Evolutionary conservation across 2,888 invertebrate genomes (phyloP).

Genomic region (Sarcophaga carnaria): DNA sequence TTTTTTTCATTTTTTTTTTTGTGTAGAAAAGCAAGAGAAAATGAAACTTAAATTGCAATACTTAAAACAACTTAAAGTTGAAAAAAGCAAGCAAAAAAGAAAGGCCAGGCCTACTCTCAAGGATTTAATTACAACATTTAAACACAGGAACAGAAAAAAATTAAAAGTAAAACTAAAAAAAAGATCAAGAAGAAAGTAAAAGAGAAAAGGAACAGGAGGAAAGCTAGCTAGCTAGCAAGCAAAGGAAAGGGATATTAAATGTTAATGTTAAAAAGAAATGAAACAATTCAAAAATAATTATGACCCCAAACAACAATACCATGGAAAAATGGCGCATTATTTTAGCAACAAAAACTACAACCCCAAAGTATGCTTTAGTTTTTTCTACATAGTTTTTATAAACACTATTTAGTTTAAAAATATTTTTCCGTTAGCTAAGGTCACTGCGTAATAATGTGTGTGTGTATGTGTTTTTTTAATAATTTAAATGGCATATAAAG

Average conservation of each 20-base stretch:
- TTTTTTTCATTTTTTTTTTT: slow-evolving; percentile 1
- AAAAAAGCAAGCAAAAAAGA: neutral
- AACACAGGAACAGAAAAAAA: neutral
- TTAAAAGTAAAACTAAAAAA: neutral
- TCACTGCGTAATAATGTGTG: slow-evolving; percentile 19
- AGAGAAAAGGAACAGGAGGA: neutral
- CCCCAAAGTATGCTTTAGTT: slow-evolving; percentile 51
- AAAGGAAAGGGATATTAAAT: neutral
- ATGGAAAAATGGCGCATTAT: slow-evolving; percentile 14
- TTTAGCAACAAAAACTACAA: neutral
- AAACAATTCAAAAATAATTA: slow-evolving; percentile 55
- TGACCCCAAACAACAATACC: slow-evolving; percentile 41
- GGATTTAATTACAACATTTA: slow-evolving; percentile 62
- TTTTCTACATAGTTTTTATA: neutral
- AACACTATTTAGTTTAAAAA: neutral
- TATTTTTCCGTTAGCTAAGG: slow-evolving; percentile 31
- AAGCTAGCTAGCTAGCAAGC: no score
- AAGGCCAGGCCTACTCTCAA: slow-evolving; percentile 33
- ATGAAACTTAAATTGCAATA: slow-evolving; percentile 28
- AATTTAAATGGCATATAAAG: neutral
- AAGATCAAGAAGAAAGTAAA: neutral
- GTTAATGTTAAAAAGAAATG: slow-evolving; percentile 54
- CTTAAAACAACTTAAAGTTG: slow-evolving; percentile 27
- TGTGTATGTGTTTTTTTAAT: neutral
- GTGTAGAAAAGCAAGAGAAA: neutral